These are phyloP conservation scores for Disparrhopalites patrizii DNA, from an alignment of 2,888 invertebrate genomes.

Conservation along the genomic window DNA sequence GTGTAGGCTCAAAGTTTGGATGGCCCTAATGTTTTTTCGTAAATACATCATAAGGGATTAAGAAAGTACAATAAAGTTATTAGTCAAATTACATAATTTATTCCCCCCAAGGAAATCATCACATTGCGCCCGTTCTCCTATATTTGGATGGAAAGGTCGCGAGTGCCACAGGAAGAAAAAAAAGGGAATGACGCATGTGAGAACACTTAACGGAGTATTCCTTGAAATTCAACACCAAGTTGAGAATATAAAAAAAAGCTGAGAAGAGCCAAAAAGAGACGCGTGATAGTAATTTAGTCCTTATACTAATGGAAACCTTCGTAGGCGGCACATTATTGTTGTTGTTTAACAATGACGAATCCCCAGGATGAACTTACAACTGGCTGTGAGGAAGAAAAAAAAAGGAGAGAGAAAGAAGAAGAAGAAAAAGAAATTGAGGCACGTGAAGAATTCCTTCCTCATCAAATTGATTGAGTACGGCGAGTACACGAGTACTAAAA, in stretches of 20 bases:
- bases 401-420: not conserved
- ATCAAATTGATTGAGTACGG: too few relatives aligned
- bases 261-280: not conserved
- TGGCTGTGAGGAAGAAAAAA: not conserved
- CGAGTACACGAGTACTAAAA: too few relatives aligned
- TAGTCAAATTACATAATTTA: constrained; percentile 15
- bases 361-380: not conserved
- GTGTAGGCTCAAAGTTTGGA: not conserved
- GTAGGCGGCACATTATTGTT: constrained; percentile 17
- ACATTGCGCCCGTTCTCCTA: too few relatives aligned
- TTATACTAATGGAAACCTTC: constrained; percentile 24
- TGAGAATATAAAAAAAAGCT: constrained; percentile 1
- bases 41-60: too few relatives aligned
- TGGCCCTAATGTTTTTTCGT: too few relatives aligned
- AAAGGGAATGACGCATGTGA: too few relatives aligned
- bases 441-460: too few relatives aligned
- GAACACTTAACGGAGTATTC: too few relatives aligned
- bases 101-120: too few relatives aligned
- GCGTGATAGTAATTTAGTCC: constrained; percentile 24
- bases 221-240: constrained; percentile 16
- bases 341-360: not conserved
- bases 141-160: too few relatives aligned
- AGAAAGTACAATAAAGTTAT: constrained; percentile 11
- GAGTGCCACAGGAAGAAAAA: too few relatives aligned
- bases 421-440: too few relatives aligned